phyloP scores from a whole-genome alignment of 2,888 invertebrate species.

The Drosophila anomalata region DNA sequence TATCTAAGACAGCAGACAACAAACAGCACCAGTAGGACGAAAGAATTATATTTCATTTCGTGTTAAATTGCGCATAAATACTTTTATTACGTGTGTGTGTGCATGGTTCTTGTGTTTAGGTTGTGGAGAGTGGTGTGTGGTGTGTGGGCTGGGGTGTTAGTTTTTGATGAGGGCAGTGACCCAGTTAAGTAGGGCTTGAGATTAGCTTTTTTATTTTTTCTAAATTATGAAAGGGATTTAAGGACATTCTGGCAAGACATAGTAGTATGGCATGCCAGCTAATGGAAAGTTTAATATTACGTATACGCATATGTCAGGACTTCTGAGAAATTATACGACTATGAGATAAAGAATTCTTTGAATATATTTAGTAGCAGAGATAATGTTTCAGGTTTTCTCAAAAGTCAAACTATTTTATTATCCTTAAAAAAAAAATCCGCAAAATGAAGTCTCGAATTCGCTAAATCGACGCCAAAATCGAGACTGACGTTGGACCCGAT shows the following conservation, averaged over 20 bases:
- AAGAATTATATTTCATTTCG: slow-evolving; percentile 58
- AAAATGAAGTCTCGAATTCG: slow-evolving; percentile 5
- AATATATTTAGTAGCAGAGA: no score
- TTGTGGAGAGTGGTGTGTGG: slow-evolving; percentile 7
- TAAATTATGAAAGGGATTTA: not conserved
- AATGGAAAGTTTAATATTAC: not conserved
- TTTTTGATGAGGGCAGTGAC: slow-evolving; percentile 34
- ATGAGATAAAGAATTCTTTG: no score
- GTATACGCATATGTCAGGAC: not conserved
- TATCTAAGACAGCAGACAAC: slow-evolving; percentile 31
- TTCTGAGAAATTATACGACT: no score
- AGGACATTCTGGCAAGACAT: not conserved
- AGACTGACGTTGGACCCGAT: slow-evolving; percentile 24
- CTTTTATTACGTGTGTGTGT: slow-evolving; percentile 29
- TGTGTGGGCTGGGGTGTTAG: slow-evolving; percentile 17
- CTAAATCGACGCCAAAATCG: slow-evolving; percentile 19
- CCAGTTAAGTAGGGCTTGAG: slow-evolving; percentile 1
- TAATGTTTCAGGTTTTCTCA: no score
- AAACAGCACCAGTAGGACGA: slow-evolving; percentile 9
- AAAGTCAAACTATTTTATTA: not conserved
- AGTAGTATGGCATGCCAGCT: not conserved
- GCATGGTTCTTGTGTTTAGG: not conserved
- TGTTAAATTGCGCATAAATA: slow-evolving; percentile 67
- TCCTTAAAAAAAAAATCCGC: slow-evolving; percentile 9
- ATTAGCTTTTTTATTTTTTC: not conserved